Base-by-base conservation (phyloP, 2,113 vertebrate genomes). In the Macrotis lagotis region DNA sequence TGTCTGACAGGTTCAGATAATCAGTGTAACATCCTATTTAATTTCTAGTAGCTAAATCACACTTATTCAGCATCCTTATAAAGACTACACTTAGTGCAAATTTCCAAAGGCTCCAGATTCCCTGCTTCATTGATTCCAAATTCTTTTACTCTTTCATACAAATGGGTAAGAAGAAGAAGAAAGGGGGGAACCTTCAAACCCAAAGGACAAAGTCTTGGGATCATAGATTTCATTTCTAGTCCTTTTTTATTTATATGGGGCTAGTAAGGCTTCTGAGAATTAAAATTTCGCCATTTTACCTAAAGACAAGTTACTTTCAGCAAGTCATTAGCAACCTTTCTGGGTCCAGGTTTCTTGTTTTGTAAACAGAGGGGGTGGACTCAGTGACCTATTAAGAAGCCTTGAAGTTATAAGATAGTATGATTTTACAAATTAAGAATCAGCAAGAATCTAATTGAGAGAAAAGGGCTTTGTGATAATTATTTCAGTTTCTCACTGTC, bases 291-390 rank as follows among this genome's bases (percentile, higher is more conserved):
- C 66, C 37, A 44, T 19, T 19, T 2, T n/a, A 74, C 12, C n/a
- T 4, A 74, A 7, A 74, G 37, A n/a, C 66, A 74, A n/a, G 16
- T 74, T 74, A 47, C 89, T 8, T 3, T 49, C 26, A 52, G 37
- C 22, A 48, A 8, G 9, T 0, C 16, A 66, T 91, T 22, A n/a
- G 66, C 37, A 49, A 0, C 6, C 28, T 91, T 10, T 24, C 49
- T 92, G 31, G 55, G n/a, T n/a, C 48, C 48, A 25, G 3, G 16
- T 52, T 74, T 94, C 88, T 83, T 93, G 19, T 95, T 92, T 31
- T 90, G 37, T 91, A 59, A 59, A 59, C 31, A 31, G 28, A 31
- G 28, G 26, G 28, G 3, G 31, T 59, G 28, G 37, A 59, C 26
- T 11, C 51, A 51, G 66, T 55, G 25, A 92, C 44, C 48, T 88